phyloP scores from a whole-genome alignment of 1,140 invertebrate species.

The Zophobas atratus region DNA sequence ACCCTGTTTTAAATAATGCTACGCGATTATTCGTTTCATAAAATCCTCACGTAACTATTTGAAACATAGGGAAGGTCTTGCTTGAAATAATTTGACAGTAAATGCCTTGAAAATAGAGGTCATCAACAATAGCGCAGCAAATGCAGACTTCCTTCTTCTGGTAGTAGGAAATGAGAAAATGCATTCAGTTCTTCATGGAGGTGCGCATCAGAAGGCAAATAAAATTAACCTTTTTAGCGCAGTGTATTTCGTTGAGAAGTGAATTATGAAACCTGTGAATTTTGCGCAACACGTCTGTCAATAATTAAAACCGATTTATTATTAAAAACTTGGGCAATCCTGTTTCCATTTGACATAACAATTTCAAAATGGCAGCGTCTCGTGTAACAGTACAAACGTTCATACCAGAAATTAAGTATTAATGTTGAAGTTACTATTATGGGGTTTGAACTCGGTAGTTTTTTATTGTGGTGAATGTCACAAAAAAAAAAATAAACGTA shows the following conservation, averaged over 20 bases:
- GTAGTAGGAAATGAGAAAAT: constrained; percentile 18
- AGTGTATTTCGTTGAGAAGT: constrained; percentile 6
- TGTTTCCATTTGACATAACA: constrained; percentile 6
- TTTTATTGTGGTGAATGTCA: not conserved
- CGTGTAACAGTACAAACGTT: no score
- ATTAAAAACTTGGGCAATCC: constrained; percentile 37
- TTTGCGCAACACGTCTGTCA: constrained; percentile 36
- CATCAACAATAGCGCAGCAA: not conserved
- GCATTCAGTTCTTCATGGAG: constrained; percentile 7
- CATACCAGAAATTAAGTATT: no score
- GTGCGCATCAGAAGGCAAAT: constrained; percentile 13
- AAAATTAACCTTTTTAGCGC: constrained; percentile 27
- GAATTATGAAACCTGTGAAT: constrained; percentile 37
- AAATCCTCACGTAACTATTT: not conserved
- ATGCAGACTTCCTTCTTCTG: constrained; percentile 24
- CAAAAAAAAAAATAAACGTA: no score
- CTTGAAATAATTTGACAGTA: constrained; percentile 21
- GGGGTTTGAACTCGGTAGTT: not conserved
- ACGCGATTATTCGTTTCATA: no score
- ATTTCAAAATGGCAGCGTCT: not conserved
- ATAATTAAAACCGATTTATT: constrained; percentile 40
- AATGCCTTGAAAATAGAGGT: constrained; percentile 1
- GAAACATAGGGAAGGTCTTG: constrained; percentile 22
- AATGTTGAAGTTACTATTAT: no score
- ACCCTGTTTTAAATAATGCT: no score